Evolutionary conservation across 2,888 invertebrate species (phyloP).

Genomic region (Odontomyia ornata): DNA sequence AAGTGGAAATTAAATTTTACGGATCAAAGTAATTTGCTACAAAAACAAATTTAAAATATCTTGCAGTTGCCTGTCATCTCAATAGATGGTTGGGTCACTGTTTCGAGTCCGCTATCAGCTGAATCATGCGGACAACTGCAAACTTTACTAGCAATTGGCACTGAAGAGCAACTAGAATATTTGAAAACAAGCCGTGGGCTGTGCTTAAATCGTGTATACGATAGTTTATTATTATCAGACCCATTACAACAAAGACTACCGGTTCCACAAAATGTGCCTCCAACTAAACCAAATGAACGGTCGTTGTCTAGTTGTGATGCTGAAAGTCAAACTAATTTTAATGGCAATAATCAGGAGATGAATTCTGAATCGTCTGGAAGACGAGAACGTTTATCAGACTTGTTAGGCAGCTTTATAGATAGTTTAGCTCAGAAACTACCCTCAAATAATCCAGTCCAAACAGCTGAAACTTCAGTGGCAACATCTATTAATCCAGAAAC

Average conservation of each 20-base stretch:
- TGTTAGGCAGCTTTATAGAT: slow-evolving; percentile 51
- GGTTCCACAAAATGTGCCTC: slow-evolving; percentile 40
- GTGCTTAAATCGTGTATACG: slow-evolving; percentile 43
- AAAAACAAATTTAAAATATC: not conserved
- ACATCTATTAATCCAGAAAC: not conserved
- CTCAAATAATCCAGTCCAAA: slow-evolving; percentile 16
- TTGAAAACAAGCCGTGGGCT: slow-evolving; percentile 64
- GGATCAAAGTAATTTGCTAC: not conserved
- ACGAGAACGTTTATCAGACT: slow-evolving; percentile 46
- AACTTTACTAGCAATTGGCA: slow-evolving; percentile 70
- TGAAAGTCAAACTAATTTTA: slow-evolving; percentile 45
- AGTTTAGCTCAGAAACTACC: slow-evolving; percentile 50
- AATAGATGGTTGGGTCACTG: slow-evolving; percentile 69
- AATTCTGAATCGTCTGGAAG: slow-evolving; percentile 3
- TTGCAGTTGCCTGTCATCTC: slow-evolving; percentile 69
- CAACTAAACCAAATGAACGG: slow-evolving; percentile 3
- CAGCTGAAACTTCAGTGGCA: not conserved
- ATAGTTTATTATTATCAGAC: slow-evolving; percentile 49
- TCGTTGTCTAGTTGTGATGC: slow-evolving; percentile 44
- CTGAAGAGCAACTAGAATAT: slow-evolving; percentile 68
- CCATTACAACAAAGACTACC: slow-evolving; percentile 34
- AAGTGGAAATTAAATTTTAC: slow-evolving; percentile 41
- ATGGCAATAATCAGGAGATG: slow-evolving; percentile 8
- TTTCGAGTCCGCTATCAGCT: slow-evolving; percentile 64
- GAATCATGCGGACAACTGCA: slow-evolving; percentile 67